Evolutionary conservation across 2,797 vertebrate species (phyloP).

Genomic region (Anguilla obscura): DNA sequence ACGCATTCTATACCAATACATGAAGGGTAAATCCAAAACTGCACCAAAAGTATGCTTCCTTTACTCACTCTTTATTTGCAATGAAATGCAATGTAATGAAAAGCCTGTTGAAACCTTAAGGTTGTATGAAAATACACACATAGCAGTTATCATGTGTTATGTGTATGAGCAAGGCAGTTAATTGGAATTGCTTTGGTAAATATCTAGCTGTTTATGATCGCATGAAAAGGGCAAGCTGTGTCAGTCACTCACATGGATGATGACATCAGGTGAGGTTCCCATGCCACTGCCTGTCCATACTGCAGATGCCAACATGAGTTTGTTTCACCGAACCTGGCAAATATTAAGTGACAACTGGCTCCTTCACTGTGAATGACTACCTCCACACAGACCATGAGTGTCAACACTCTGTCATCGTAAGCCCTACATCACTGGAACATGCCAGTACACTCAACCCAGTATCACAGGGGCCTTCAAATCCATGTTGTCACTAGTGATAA

Average conservation of each 20-base stretch:
- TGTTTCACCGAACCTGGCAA: background rate
- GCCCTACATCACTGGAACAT: background rate
- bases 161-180: no score
- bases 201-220: background rate
- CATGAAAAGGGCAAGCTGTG: no score
- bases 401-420: background rate
- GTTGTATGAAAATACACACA: no score
- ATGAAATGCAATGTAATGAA: background rate
- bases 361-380: background rate
- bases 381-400: background rate
- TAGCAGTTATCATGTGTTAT: no score
- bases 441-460: background rate
- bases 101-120: background rate
- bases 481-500: background rate
- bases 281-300: background rate
- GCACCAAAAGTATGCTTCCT: background rate
- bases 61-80: background rate
- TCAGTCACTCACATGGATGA: background rate
- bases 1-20: background rate
- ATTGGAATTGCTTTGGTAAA: background rate
- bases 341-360: background rate
- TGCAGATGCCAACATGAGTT: background rate
- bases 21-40: background rate
- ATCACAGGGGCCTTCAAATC: background rate
- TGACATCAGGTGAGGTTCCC: background rate